These are phyloP conservation scores for Limenitis camilla DNA, from an alignment of 2,888 invertebrate species.

Conservation along the genomic window DNA sequence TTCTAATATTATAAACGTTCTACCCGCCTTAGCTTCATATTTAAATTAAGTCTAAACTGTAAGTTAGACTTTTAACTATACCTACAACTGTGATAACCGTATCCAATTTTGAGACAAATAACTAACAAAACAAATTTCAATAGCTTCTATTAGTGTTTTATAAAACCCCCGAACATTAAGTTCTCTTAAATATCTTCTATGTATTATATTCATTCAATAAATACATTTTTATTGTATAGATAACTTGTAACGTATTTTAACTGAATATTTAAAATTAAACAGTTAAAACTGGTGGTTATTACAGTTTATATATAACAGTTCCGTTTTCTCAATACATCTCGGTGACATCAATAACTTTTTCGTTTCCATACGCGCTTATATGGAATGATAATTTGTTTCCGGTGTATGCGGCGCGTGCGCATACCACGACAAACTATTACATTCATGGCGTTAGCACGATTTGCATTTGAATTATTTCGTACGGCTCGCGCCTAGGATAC, in stretches of 20 bases:
- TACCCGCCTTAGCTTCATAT: no score
- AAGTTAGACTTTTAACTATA: no score
- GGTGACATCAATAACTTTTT: slow-evolving; percentile 69
- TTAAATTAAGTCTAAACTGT: no score
- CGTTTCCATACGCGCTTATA: slow-evolving; percentile 67
- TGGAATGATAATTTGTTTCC: slow-evolving; percentile 75
- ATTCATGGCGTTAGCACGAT: slow-evolving; percentile 72
- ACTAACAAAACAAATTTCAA: no score
- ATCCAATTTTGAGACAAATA: no score
- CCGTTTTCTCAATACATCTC: slow-evolving; percentile 66
- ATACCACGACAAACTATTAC: slow-evolving; percentile 69
- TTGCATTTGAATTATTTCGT: slow-evolving; percentile 74
- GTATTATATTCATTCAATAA: no score
- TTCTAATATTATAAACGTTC: no score
- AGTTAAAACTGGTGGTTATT: slow-evolving; percentile 17
- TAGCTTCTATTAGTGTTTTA: no score
- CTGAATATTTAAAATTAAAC: slow-evolving; percentile 17
- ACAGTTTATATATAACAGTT: slow-evolving; percentile 25
- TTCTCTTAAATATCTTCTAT: no score
- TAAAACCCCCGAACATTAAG: no score
- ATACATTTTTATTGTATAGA: no score
- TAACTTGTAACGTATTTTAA: neutral
- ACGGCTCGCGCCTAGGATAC: slow-evolving; percentile 61
- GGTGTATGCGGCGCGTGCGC: slow-evolving; percentile 70
- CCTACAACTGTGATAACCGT: no score